Base-by-base conservation (phyloP, 1,140 invertebrate species). In the Sarcophaga bullata region DNA sequence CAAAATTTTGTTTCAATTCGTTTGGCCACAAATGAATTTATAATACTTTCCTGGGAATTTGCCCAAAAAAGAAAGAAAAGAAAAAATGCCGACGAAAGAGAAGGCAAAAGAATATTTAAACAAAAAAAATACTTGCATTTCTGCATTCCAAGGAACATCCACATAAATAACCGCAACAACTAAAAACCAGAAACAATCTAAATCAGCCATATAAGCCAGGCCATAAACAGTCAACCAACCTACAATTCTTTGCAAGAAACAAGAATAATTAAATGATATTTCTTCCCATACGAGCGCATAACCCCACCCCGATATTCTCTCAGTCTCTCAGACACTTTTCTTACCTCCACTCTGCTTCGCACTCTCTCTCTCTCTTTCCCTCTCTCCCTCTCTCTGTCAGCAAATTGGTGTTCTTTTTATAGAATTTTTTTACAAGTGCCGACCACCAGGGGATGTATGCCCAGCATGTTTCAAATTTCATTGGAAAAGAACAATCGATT, bases 41-140 rank as follows among this genome's bases (percentile, higher is more conserved):
- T 78, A 78, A 78, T 78, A 50, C 49, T 49, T 78, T 78, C 75
- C 75, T 78, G 75, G 75, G 75, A 78, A 78, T 78, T 78, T 78
- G n/a, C n/a, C n/a, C 52, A 50, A 78, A 78, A 50, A 49, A 78
- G n/a, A 68, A 68, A 58, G n/a, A n/a, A n/a, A n/a, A n/a, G n/a
- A n/a, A n/a, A n/a, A 13, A n/a, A 58, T 58, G 54, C 25, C 25
- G 25, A 3, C 7, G 4, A 25, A 25, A 72, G 62, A 72, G 62
- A 7, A 72, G 62, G 62, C 37, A 72, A 6, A 17, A 11, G 1
- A 25, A 25, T 7, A 13, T 62, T n/a, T 62, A 62, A 37, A 37
- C 25, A 37, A 37, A 37, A 48, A 46, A 48, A 49, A 78, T 52
- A 78, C 75, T 78, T 78, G 75, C 49, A 19, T 11, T 49, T 50